Evolutionary conservation across 2,888 invertebrate species (phyloP), one percentile per base, ranked within the genome.

Genomic region (Venusia cambrica): DNA sequence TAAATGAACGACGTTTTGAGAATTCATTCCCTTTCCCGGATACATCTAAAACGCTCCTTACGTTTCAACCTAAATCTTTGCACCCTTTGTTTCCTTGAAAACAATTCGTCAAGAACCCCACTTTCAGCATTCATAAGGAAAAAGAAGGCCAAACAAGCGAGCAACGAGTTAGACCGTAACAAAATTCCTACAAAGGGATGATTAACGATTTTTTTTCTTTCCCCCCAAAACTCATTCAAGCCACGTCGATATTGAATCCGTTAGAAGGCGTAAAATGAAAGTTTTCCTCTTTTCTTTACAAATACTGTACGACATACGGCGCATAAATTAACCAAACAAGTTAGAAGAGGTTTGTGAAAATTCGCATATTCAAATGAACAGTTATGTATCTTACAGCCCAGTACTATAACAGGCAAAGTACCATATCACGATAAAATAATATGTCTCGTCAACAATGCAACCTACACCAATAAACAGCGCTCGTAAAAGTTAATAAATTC

Each of bases 151-250:
- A 84, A 85, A 83, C 81, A 85, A 80, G 75, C 83, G 76, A 76
- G 80, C 79, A 85, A 84, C 83, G 80, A 87, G 84, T 87, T 85
- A 87, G 81, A 71, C 77, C 71, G 78, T 83, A 80, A 83, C 85
- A 84, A 83, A 85, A 87, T 84, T 85, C 81, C 79, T 83, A 85
- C 84, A 87, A 85, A 83, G 81, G 83, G 65, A 87, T 87, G 87
- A 87, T 85, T 87, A 87, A 87, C 87, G 85, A 80, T 84, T 83
- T 81, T 78, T 75, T 52, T 48, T 37, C n/a, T n/a, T 73, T 66
- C 73, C 78, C 72, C 70, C 72, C 57, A 44, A 65, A 73, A 75
- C 81, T 85, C 81, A 85, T 85, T 85, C 84, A 81, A 80, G 78
- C 74, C 72, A 68, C 78, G 80, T 75, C 84, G 83, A 84, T 87